phyloP scores from a whole-genome alignment of 2,113 vertebrate genomes.

The Nymphicus hollandicus region DNA sequence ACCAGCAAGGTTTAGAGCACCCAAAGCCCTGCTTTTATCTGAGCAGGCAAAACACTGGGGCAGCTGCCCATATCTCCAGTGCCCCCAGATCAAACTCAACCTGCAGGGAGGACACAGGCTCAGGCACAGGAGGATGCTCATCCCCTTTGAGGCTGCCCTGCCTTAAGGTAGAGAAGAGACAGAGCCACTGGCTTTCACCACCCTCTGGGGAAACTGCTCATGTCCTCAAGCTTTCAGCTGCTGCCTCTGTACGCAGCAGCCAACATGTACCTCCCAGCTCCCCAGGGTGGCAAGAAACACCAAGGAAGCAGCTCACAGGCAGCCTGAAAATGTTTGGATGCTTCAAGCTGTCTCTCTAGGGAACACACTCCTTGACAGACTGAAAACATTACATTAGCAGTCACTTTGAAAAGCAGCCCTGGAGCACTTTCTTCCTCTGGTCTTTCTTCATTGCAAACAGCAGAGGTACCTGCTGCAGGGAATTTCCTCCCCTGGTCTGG shows the following conservation, averaged over 20 bases:
- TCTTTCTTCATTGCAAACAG: not conserved
- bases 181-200: not conserved
- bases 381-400: not conserved
- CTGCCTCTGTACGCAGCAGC: not conserved
- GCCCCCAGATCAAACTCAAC: not conserved
- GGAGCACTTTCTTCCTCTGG: not conserved
- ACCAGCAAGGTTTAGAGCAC: not conserved
- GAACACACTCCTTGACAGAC: not conserved
- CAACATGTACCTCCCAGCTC: not conserved
- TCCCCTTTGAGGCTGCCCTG: not conserved
- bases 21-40: not conserved
- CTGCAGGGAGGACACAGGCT: accelerated
- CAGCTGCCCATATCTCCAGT: not conserved
- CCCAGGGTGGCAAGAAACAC: not conserved
- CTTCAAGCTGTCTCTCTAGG: not conserved
- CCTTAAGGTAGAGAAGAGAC: not conserved
- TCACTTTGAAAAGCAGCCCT: not conserved
- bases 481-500: not conserved
- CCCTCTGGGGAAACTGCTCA: not conserved
- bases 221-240: not conserved
- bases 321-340: not conserved
- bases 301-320: accelerated
- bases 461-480: not conserved
- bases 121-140: not conserved
- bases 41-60: not conserved